Conservation (phyloP, 2,797 vertebrate species). For the Chaenodraco wilsoni region DNA sequence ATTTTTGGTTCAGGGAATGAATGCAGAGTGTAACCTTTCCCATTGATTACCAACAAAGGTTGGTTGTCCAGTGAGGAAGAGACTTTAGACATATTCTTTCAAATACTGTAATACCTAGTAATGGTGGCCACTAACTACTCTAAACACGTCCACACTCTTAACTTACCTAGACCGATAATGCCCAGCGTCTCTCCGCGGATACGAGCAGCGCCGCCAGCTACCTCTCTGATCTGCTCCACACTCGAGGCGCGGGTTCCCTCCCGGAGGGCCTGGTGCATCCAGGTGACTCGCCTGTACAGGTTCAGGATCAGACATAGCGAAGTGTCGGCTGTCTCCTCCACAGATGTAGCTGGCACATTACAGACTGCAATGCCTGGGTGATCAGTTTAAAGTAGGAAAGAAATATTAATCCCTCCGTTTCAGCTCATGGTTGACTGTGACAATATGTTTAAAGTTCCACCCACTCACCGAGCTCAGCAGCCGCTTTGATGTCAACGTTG, state of each 20-base stretch:
- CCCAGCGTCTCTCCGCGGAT: constrained; percentile 91
- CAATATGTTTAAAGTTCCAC: neutral
- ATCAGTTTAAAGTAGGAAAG: neutral
- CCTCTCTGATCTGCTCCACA: constrained; percentile 91
- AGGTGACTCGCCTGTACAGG: constrained; percentile 91
- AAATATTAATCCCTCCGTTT: neutral
- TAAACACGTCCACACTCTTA: neutral
- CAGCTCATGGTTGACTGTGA: no score
- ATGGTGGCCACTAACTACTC: neutral
- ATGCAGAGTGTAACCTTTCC: no score
- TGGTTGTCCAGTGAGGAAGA: no score
- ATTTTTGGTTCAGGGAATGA: no score
- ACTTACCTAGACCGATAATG: constrained; percentile 91
- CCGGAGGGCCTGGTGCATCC: constrained; percentile 91
- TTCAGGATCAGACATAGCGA: constrained; percentile 92
- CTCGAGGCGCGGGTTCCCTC: constrained; percentile 90
- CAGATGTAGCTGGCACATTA: constrained; percentile 90
- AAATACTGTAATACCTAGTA: neutral
- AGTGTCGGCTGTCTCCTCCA: constrained; percentile 92
- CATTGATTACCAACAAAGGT: no score
- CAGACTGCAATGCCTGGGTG: constrained; percentile 91
- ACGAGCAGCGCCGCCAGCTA: constrained; percentile 90
- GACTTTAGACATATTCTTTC: neutral
- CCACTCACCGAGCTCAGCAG: constrained; percentile 89
- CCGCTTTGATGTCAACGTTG: constrained; percentile 92